phyloP scores from a whole-genome alignment of 2,888 invertebrate genomes.

The Elaeidobius kamerunicus region DNA sequence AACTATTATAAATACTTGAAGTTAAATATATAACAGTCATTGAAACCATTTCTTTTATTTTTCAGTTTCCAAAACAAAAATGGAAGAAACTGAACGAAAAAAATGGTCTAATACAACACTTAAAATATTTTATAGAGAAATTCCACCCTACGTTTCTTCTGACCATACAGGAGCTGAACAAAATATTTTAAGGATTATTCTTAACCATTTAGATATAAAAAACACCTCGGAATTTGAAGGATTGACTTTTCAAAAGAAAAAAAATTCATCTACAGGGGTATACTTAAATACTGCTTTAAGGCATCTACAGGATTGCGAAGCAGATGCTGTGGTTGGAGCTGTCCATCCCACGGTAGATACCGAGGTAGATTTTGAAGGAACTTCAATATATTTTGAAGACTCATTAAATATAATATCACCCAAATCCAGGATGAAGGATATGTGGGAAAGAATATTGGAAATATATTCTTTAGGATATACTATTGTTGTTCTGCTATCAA shows the following conservation, averaged over 20 bases:
- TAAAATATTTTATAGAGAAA: not conserved
- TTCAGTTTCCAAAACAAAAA: not conserved
- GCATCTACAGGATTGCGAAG: not conserved
- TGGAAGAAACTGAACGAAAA: too few relatives aligned
- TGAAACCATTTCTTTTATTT: not conserved
- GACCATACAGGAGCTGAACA: constrained; percentile 2
- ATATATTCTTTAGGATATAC: not conserved
- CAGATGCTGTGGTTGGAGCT: constrained; percentile 2
- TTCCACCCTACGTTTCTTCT: constrained; percentile 8
- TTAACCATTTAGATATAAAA: constrained; percentile 3
- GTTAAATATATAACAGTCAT: too few relatives aligned
- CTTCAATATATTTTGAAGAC: constrained; percentile 3
- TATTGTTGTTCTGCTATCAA: not conserved
- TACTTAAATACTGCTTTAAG: not conserved
- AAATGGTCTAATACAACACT: constrained; percentile 13
- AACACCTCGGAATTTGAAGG: not conserved
- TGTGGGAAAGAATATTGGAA: constrained; percentile 4
- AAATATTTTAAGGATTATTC: constrained; percentile 2
- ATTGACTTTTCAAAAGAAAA: not conserved
- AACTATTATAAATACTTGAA: too few relatives aligned
- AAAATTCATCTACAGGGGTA: not conserved
- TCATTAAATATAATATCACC: not conserved
- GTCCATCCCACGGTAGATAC: constrained; percentile 9
- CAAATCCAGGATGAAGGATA: not conserved
- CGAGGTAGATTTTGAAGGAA: constrained; percentile 6